Percentiles rank a stretch among this genome's conserved stretches.
Evolutionary conservation across 1,140 invertebrate genomes (phyloP).

Genomic region (Contarinia nasturtii): DNA sequence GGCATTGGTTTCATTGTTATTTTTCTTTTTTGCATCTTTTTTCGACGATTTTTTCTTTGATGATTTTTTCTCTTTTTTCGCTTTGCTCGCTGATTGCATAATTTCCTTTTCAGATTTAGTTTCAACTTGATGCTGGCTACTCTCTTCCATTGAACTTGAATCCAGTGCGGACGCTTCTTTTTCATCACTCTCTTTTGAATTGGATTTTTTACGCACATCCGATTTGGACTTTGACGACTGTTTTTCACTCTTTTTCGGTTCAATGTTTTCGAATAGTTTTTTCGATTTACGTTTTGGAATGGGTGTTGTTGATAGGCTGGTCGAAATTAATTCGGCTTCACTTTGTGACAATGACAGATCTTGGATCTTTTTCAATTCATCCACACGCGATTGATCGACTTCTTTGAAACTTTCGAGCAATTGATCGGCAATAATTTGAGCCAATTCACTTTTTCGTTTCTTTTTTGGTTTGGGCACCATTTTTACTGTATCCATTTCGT

Average conservation of each 20-base stretch:
- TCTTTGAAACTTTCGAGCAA: conserved; percentile 20
- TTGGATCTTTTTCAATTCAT: conserved; percentile 21
- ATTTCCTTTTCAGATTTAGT: no score
- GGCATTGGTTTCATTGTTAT: no score
- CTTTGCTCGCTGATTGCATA: no score
- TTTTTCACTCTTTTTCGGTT: not conserved
- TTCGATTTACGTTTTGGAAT: not conserved
- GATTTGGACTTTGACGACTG: not conserved
- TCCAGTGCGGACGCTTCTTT: no score
- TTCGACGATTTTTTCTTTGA: no score
- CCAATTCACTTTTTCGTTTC: conserved; percentile 18
- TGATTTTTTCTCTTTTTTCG: no score
- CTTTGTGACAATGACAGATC: conserved; percentile 20
- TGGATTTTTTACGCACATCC: not conserved
- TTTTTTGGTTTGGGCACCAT: not conserved
- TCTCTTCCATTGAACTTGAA: no score
- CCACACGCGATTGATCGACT: conserved; percentile 19
- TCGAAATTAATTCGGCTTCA: conserved; percentile 2
- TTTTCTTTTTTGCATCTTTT: no score
- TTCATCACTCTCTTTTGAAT: no score
- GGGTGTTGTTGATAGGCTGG: not conserved
- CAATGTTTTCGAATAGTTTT: not conserved
- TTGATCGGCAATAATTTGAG: conserved; percentile 22
- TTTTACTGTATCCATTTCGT: not conserved
- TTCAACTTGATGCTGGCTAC: no score